Conservation (phyloP, 1,140 invertebrate genomes). For the Drusus annulatus region DNA sequence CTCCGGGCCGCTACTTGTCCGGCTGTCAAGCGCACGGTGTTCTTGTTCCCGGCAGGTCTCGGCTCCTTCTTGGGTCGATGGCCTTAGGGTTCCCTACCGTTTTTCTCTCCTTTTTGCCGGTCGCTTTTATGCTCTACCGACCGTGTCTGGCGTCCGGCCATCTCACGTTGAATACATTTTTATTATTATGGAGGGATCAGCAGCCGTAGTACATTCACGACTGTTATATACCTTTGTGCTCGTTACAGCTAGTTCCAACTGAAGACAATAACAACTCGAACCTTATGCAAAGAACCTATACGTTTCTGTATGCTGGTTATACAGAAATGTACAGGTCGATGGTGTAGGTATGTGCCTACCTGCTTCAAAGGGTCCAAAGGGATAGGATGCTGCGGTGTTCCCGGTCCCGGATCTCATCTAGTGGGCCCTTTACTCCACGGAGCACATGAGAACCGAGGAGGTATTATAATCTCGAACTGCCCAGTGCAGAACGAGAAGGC, state of each 20-base stretch:
- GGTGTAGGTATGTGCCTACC: background rate
- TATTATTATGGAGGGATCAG: too few relatives aligned
- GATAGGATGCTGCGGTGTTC: constrained; percentile 14
- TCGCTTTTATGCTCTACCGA: constrained; percentile 21
- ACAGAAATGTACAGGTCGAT: too few relatives aligned
- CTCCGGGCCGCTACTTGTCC: background rate
- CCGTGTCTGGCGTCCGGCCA: constrained; percentile 7
- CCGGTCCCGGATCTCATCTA: constrained; percentile 31
- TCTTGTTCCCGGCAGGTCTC: background rate
- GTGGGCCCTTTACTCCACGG: constrained; percentile 42
- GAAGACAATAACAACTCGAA: too few relatives aligned
- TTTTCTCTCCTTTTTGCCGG: constrained; percentile 2
- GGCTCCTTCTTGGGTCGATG: background rate
- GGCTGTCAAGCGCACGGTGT: background rate
- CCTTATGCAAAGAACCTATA: too few relatives aligned
- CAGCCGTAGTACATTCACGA: too few relatives aligned
- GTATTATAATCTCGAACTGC: constrained; percentile 15
- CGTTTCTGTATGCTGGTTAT: too few relatives aligned
- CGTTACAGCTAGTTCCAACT: too few relatives aligned
- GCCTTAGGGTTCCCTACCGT: background rate
- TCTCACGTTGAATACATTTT: background rate
- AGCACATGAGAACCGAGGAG: constrained; percentile 10
- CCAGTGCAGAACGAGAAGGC: background rate
- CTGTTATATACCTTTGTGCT: too few relatives aligned
- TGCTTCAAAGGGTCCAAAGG: background rate